A percentile compares a stretch with the other conserved stretches of the same genome.
phyloP scores from a whole-genome alignment of 2,113 vertebrate genomes.

The Coryphaenoides rupestris region DNA sequence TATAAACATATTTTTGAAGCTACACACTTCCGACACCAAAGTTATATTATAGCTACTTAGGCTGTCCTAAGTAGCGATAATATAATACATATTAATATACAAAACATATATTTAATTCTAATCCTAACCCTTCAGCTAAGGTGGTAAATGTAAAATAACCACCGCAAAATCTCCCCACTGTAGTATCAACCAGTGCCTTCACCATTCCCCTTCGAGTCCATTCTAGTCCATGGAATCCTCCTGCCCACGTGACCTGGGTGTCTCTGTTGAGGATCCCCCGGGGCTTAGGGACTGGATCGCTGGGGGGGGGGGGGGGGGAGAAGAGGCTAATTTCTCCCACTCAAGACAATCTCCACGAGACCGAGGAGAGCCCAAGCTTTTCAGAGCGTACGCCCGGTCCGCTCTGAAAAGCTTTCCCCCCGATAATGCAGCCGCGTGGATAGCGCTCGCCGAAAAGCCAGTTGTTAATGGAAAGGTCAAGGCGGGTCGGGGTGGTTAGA shows the following conservation, averaged over 20 bases:
- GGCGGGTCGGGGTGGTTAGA: slow-evolving; percentile 50
- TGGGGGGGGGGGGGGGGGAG: slow-evolving; percentile 16
- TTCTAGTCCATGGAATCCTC: slow-evolving; percentile 12
- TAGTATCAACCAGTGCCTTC: background rate
- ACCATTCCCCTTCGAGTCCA: slow-evolving; percentile 10
- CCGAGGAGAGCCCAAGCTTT: slow-evolving; percentile 40
- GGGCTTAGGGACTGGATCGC: slow-evolving; percentile 2
- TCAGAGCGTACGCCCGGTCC: slow-evolving; percentile 39
- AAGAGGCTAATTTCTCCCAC: slow-evolving; percentile 44
- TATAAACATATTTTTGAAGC: too few species aligned
- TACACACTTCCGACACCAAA: too few species aligned
- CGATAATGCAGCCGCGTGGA: slow-evolving; percentile 34
- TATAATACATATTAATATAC: too few species aligned
- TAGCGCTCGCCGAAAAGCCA: slow-evolving; percentile 45
- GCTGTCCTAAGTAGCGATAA: too few species aligned
- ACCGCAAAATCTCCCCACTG: background rate
- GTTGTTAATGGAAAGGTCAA: slow-evolving; percentile 72
- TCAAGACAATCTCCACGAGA: slow-evolving; percentile 21
- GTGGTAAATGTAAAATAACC: too few species aligned
- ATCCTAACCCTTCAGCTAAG: too few species aligned
- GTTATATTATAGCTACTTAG: too few species aligned
- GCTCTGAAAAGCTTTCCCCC: slow-evolving; percentile 29
- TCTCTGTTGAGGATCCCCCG: slow-evolving; percentile 29
- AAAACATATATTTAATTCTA: too few species aligned
- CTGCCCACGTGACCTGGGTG: slow-evolving; percentile 12